A percentile compares a stretch with the other conserved stretches of the same genome.
These are phyloP conservation scores for Bombus impatiens DNA, from an alignment of 1,140 invertebrate species.

Conservation along the genomic window DNA sequence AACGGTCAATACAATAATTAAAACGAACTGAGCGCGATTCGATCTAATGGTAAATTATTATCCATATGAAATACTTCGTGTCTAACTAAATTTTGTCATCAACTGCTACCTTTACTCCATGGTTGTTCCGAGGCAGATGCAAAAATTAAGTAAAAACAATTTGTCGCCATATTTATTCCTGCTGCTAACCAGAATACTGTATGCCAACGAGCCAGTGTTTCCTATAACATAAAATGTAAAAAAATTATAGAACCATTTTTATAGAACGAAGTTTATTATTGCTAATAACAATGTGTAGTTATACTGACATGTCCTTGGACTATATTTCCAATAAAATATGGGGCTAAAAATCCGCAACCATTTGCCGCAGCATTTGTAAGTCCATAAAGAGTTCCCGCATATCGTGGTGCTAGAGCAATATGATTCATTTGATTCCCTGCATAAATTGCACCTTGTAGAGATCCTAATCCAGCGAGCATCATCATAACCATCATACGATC, in stretches of 20 bases:
- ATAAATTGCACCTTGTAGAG: slow-evolving; percentile 89
- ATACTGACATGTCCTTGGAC: slow-evolving; percentile 86
- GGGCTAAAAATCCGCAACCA: slow-evolving; percentile 93
- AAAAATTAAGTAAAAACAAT: slow-evolving; percentile 91
- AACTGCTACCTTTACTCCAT: slow-evolving; percentile 84
- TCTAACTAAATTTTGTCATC: slow-evolving; percentile 75
- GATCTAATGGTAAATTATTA: slow-evolving; percentile 71
- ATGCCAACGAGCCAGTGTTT: slow-evolving; percentile 93
- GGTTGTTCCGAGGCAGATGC: slow-evolving; percentile 91
- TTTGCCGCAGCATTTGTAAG: slow-evolving; percentile 94
- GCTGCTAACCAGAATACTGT: slow-evolving; percentile 94
- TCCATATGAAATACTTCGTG: slow-evolving; percentile 65
- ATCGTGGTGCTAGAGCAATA: slow-evolving; percentile 92
- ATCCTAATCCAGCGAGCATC: slow-evolving; percentile 87
- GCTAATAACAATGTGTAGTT: not conserved
- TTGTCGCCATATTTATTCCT: slow-evolving; percentile 89
- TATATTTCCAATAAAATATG: slow-evolving; percentile 89
- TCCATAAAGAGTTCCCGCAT: slow-evolving; percentile 94
- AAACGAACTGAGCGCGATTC: slow-evolving; percentile 75
- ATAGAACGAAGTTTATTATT: not conserved
- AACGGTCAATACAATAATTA: slow-evolving; percentile 8
- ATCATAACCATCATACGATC: slow-evolving; percentile 87
- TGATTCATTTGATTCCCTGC: slow-evolving; percentile 94
- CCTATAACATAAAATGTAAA: slow-evolving; percentile 82
- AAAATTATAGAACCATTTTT: slow-evolving; percentile 20